phyloP scores from a whole-genome alignment of 2,797 vertebrate genomes.

The Melanotaenia pygmaea region DNA sequence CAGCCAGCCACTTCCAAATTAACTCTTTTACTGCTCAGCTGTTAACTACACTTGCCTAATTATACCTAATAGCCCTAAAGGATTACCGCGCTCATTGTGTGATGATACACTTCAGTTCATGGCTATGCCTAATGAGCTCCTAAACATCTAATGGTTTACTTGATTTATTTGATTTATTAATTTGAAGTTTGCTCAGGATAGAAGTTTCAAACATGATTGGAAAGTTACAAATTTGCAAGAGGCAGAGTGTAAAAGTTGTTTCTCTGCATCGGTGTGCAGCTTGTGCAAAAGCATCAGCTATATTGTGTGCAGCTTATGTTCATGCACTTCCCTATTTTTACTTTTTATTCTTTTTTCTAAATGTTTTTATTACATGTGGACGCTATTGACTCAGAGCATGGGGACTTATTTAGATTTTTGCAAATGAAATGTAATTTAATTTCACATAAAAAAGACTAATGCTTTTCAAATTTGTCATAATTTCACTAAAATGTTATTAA shows the following conservation, averaged over 20 bases:
- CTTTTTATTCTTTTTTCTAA: not conserved
- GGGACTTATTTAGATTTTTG: no score
- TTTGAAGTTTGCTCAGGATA: not conserved
- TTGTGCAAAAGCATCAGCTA: not conserved
- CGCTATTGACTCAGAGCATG: not conserved
- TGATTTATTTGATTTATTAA: no score
- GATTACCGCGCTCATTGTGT: slow-evolving; percentile 9
- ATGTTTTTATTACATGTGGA: not conserved
- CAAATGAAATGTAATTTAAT: no score
- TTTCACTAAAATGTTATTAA: no score
- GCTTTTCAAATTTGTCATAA: no score
- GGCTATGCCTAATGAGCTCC: slow-evolving; percentile 6
- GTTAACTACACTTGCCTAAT: slow-evolving; percentile 28
- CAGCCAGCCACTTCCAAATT: slow-evolving; percentile 22
- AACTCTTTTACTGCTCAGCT: slow-evolving; percentile 17
- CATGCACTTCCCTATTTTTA: not conserved
- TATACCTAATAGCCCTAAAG: slow-evolving; percentile 15
- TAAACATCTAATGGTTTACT: not conserved
- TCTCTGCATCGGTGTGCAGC: slow-evolving; percentile 13
- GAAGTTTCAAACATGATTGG: not conserved
- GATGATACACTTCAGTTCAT: slow-evolving; percentile 4
- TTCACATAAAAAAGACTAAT: no score
- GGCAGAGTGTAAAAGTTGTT: slow-evolving; percentile 7
- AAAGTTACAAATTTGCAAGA: slow-evolving; percentile 11
- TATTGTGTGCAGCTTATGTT: slow-evolving; percentile 19